Conservation (phyloP, 2,888 invertebrate genomes). For the Rapana venosa region DNA sequence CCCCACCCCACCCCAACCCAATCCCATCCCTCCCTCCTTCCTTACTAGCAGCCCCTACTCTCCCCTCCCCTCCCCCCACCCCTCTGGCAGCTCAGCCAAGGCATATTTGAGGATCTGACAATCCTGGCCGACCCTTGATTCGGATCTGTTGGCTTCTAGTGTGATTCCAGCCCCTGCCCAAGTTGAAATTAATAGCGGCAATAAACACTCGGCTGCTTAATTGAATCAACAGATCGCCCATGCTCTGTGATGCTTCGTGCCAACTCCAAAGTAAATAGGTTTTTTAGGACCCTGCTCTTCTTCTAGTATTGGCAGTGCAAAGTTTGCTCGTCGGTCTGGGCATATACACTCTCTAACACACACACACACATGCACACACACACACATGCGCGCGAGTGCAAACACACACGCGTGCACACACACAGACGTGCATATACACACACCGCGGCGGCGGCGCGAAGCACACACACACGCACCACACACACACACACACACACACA, state of each 20-base stretch:
- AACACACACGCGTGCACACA: background rate
- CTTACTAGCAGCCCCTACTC: background rate
- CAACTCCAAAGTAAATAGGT: conserved; percentile 39
- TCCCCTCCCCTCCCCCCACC: background rate
- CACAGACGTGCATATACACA: background rate
- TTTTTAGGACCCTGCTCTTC: conserved; percentile 29
- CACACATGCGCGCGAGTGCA: background rate
- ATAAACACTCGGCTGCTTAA: conserved; percentile 43
- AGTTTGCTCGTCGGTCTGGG: conserved; percentile 35
- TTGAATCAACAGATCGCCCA: conserved; percentile 41
- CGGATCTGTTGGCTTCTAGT: conserved; percentile 8
- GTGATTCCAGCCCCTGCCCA: background rate
- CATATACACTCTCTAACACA: conserved; percentile 1
- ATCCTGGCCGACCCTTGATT: background rate
- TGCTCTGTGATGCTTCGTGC: conserved; percentile 33
- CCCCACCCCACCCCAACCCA: background rate
- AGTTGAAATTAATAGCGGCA: conserved; percentile 45
- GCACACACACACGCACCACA: too few relatives aligned
- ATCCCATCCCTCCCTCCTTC: background rate
- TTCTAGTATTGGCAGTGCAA: conserved; percentile 34
- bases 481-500: too few relatives aligned
- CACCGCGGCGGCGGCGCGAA: too few relatives aligned
- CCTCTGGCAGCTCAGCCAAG: background rate
- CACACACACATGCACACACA: background rate
- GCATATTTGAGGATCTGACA: conserved; percentile 45